A percentile compares a stretch with the other conserved stretches of the same genome.
These are phyloP conservation scores for Trissoscelio sp. DNA, from an alignment of 2,888 invertebrate genomes.

Conservation along the genomic window DNA sequence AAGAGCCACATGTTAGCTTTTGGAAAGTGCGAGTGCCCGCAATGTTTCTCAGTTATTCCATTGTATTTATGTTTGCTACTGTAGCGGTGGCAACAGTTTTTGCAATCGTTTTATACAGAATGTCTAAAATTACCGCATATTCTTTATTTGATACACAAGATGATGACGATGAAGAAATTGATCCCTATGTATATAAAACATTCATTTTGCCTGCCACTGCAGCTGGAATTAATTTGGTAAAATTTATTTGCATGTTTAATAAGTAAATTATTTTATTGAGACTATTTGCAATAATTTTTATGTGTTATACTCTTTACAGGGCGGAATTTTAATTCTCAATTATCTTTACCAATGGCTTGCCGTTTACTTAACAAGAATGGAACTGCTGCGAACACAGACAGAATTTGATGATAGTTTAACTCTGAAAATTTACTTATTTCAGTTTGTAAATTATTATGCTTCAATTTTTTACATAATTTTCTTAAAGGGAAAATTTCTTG, in stretches of 20 bases:
- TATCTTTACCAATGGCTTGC: conserved; percentile 88
- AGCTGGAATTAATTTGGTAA: conserved; percentile 89
- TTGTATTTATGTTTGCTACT: conserved; percentile 87
- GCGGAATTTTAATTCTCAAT: conserved; percentile 90
- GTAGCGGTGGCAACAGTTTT: conserved; percentile 90
- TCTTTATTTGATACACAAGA: conserved; percentile 85
- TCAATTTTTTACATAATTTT: conserved; percentile 94
- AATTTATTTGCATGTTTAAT: too few relatives aligned
- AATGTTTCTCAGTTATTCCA: conserved; percentile 88
- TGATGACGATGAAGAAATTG: too few relatives aligned
- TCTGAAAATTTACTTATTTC: conserved; percentile 93
- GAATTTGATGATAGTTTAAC: conserved; percentile 94
- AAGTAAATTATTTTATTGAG: too few relatives aligned
- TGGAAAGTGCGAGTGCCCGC: conserved; percentile 90
- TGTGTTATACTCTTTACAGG: conserved; percentile 65
- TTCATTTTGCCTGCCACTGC: conserved; percentile 90
- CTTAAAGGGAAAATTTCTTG: conserved; percentile 90
- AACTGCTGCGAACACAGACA: conserved; percentile 91
- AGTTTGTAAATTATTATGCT: conserved; percentile 95
- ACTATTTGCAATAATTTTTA: too few relatives aligned
- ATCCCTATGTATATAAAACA: conserved; percentile 85
- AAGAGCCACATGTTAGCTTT: too few relatives aligned
- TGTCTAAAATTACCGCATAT: conserved; percentile 87
- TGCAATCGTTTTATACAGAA: conserved; percentile 90
- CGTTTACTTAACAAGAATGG: conserved; percentile 88